Conservation (phyloP, 2,888 invertebrate genomes). For the Pasiphila rectangulata region DNA sequence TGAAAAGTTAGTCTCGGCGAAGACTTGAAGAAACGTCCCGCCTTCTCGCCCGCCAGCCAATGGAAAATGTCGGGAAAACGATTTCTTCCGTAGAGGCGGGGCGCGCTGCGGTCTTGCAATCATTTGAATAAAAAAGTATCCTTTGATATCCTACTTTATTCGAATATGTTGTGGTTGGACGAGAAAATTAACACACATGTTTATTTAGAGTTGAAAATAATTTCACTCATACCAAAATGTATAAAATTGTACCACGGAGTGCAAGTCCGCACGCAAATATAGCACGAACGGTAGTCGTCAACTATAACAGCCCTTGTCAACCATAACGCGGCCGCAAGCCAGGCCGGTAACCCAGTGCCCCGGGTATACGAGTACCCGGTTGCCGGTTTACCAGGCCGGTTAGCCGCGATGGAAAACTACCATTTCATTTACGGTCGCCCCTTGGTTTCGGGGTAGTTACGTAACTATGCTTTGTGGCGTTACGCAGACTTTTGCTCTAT, state of each 20-base stretch:
- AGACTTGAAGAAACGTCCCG: slow-evolving; percentile 69
- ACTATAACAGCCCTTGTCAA: slow-evolving; percentile 76
- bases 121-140: slow-evolving; percentile 73
- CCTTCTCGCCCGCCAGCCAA: slow-evolving; percentile 71
- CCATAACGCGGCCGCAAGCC: slow-evolving; percentile 73
- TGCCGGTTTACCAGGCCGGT: slow-evolving; percentile 47
- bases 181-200: slow-evolving; percentile 36
- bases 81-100: slow-evolving; percentile 76
- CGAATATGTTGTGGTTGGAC: slow-evolving; percentile 62
- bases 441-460: slow-evolving; percentile 72
- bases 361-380: slow-evolving; percentile 11
- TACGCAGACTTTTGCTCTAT: slow-evolving; percentile 53
- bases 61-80: slow-evolving; percentile 75
- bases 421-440: slow-evolving; percentile 77
- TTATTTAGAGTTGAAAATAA: slow-evolving; percentile 12
- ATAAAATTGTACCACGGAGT: slow-evolving; percentile 1
- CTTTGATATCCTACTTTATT: slow-evolving; percentile 76
- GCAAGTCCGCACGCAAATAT: slow-evolving; percentile 49
- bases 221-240: not conserved
- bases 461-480: slow-evolving; percentile 69
- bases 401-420: slow-evolving; percentile 74
- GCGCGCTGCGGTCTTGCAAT: slow-evolving; percentile 69
- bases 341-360: slow-evolving; percentile 21
- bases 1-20: slow-evolving; percentile 74
- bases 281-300: slow-evolving; percentile 58